Evolutionary conservation across 2,113 vertebrate species (phyloP).

Genomic region (Albula glossodonta): DNA sequence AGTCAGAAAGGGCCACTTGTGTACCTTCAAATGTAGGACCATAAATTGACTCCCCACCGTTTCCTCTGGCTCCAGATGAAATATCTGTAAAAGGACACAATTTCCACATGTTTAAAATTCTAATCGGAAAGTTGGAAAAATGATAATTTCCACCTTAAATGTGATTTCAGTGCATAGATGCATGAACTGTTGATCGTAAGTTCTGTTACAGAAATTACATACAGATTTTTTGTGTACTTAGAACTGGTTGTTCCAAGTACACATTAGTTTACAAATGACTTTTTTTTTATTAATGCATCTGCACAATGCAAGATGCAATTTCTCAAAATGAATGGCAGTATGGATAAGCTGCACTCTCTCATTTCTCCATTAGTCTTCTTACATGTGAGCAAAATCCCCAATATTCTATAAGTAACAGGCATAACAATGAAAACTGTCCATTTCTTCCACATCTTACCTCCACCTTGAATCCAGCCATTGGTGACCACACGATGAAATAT

Average conservation of each 20-base stretch:
- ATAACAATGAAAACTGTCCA: not conserved
- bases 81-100: slow-evolving; percentile 71
- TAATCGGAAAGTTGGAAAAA: too few relatives aligned
- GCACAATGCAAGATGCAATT: not conserved
- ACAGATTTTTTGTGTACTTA: too few relatives aligned
- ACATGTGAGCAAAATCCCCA: not conserved
- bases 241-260: too few relatives aligned
- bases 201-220: too few relatives aligned
- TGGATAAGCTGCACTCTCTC: not conserved
- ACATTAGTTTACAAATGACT: too few relatives aligned
- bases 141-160: too few relatives aligned
- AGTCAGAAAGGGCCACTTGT: too few relatives aligned
- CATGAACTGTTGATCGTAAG: too few relatives aligned
- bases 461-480: slow-evolving; percentile 87
- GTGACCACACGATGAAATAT: slow-evolving; percentile 83
- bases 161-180: too few relatives aligned
- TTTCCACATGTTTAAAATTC: not conserved
- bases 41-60: slow-evolving; percentile 81
- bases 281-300: too few relatives aligned
- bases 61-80: slow-evolving; percentile 66
- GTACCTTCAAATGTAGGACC: slow-evolving; percentile 81
- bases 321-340: too few relatives aligned
- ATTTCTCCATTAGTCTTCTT: slow-evolving; percentile 6
- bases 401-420: not conserved
- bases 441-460: slow-evolving; percentile 66